These are phyloP conservation scores for Leptinotarsa juncta DNA, from an alignment of 2,888 invertebrate species.

Conservation along the genomic window DNA sequence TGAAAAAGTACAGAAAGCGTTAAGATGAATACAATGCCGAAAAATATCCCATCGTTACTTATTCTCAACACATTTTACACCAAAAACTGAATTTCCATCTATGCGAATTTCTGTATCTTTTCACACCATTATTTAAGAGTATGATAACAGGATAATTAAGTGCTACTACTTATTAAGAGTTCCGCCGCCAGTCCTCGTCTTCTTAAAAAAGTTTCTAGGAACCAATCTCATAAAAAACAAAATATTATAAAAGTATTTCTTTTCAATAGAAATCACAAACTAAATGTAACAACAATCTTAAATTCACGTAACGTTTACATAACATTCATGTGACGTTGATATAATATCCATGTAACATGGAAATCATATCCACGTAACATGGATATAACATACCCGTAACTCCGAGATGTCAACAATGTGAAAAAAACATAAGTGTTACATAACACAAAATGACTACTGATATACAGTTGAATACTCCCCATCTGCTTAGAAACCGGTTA, in stretches of 20 bases:
- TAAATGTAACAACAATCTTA: constrained; percentile 11
- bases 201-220: neutral
- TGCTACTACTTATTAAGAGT: constrained; percentile 20
- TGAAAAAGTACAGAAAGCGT: neutral
- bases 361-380: constrained; percentile 5
- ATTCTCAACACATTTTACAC: neutral
- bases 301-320: neutral
- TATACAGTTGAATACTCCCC: constrained; percentile 14
- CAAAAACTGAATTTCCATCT: neutral
- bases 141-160: constrained; percentile 11
- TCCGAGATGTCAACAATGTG: neutral
- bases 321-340: neutral
- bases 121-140: neutral
- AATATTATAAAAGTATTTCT: neutral
- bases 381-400: constrained; percentile 20
- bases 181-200: constrained; percentile 16
- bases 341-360: constrained; percentile 17
- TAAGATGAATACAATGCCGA: too few relatives aligned
- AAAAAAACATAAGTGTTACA: constrained; percentile 20
- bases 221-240: neutral
- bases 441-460: constrained; percentile 9
- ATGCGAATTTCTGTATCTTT: neutral
- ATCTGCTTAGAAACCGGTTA: constrained; percentile 6
- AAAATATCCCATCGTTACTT: neutral
- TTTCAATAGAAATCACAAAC: neutral